Evolutionary conservation across 2,888 invertebrate species (phyloP).

Genomic region (Isotomurus palustris): DNA sequence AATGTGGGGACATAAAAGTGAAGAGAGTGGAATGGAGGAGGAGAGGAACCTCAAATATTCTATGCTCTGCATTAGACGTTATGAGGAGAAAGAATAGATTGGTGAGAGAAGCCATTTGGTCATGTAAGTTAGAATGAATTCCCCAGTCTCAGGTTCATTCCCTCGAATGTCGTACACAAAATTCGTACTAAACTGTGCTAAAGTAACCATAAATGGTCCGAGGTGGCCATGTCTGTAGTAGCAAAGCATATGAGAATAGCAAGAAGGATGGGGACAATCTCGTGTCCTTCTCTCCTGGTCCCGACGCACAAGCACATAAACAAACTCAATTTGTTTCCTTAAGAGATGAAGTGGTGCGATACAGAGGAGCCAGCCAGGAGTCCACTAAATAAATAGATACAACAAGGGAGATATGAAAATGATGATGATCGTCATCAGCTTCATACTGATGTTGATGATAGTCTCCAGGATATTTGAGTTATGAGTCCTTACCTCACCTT

Average conservation of each 20-base stretch:
- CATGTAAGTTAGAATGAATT: constrained; percentile 14
- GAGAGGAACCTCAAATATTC: not conserved
- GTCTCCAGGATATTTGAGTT: constrained; percentile 13
- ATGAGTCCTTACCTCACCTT: constrained; percentile 3
- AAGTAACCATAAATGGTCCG: constrained; percentile 28
- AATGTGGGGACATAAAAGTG: constrained; percentile 8
- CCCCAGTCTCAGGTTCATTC: constrained; percentile 4
- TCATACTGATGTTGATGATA: constrained; percentile 5
- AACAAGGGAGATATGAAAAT: constrained; percentile 13
- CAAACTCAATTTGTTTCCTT: constrained; percentile 27
- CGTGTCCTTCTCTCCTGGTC: constrained; percentile 2
- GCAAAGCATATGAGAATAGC: constrained; percentile 7
- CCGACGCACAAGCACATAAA: constrained; percentile 21
- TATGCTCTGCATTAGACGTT: not conserved
- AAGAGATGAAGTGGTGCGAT: constrained; percentile 22
- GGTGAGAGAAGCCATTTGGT: constrained; percentile 14
- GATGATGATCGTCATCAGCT: constrained; percentile 13
- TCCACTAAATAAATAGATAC: constrained; percentile 10
- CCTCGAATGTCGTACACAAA: constrained; percentile 6
- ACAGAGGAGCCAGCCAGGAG: not conserved
- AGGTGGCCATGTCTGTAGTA: constrained; percentile 15
- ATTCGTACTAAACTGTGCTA: constrained; percentile 21
- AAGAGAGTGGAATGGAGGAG: not conserved
- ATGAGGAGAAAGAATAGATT: constrained; percentile 8
- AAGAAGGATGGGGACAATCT: constrained; percentile 3